phyloP scores from a whole-genome alignment of 2,888 invertebrate genomes.

The Ecliptopera silaceata region DNA sequence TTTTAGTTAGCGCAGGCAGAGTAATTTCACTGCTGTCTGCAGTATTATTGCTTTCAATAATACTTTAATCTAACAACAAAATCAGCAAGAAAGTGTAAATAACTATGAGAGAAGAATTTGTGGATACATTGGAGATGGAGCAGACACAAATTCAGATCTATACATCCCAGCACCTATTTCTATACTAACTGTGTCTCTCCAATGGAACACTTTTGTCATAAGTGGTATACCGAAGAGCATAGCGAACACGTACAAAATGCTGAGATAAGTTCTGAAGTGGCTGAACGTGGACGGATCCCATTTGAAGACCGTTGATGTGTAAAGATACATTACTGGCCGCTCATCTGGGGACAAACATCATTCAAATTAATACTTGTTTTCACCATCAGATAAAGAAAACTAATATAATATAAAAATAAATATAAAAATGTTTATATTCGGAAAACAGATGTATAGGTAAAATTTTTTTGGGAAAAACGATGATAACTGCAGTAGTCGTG shows the following conservation, averaged over 20 bases:
- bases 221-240: constrained; percentile 88
- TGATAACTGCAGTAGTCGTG: too few species aligned
- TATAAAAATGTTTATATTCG: too few species aligned
- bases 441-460: too few species aligned
- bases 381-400: too few species aligned
- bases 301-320: constrained; percentile 87
- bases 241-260: constrained; percentile 86
- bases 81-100: too few species aligned
- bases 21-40: too few species aligned
- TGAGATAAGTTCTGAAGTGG: constrained; percentile 88
- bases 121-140: not conserved
- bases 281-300: constrained; percentile 89
- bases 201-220: constrained; percentile 86
- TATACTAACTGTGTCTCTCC: constrained; percentile 85
- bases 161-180: not conserved
- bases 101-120: not conserved
- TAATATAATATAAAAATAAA: too few species aligned
- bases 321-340: constrained; percentile 88
- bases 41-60: too few species aligned
- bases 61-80: too few species aligned
- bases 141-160: not conserved
- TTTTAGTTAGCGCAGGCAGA: too few species aligned
- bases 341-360: constrained; percentile 84
- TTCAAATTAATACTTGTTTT: not conserved
- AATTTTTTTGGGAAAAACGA: too few species aligned